These are phyloP conservation scores for Micoletzkya japonica DNA, from an alignment of 2,888 invertebrate species.

Conservation along the genomic window DNA sequence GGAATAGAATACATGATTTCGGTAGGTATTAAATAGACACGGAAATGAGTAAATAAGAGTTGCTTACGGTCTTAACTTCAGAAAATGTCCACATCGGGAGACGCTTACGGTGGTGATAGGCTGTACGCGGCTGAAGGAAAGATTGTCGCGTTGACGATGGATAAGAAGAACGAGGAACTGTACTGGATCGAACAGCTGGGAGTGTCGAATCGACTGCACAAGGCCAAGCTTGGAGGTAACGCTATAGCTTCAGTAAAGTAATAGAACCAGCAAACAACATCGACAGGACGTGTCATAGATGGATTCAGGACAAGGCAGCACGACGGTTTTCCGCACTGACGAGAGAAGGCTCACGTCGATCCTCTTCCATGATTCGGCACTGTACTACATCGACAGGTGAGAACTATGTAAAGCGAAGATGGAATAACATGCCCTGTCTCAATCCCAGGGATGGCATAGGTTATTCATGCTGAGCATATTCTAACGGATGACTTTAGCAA, in stretches of 20 bases:
- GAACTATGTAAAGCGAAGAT: not conserved
- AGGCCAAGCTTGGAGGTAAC: not conserved
- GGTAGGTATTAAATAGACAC: no score
- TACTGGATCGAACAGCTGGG: constrained; percentile 15
- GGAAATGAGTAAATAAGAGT: no score
- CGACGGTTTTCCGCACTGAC: not conserved
- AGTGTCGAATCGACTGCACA: not conserved
- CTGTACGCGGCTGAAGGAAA: not conserved
- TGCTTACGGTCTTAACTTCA: not conserved
- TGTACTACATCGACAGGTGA: constrained; percentile 26
- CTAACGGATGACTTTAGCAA: constrained; percentile 2
- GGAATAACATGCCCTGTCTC: not conserved
- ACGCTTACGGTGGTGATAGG: not conserved
- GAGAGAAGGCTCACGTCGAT: constrained; percentile 6
- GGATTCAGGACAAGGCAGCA: not conserved
- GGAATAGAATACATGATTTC: no score
- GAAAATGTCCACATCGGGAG: not conserved
- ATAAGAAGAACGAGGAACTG: not conserved
- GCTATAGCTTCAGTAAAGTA: no score
- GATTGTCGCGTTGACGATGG: not conserved
- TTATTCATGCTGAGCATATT: not conserved
- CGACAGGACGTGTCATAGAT: no score
- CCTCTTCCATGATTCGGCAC: not conserved
- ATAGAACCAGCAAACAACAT: no score
- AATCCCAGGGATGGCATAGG: not conserved